Evolutionary conservation across 2,797 vertebrate genomes (phyloP), one percentile per base, ranked within the genome.

Genomic region (Petrocephalus schoutedeni): DNA sequence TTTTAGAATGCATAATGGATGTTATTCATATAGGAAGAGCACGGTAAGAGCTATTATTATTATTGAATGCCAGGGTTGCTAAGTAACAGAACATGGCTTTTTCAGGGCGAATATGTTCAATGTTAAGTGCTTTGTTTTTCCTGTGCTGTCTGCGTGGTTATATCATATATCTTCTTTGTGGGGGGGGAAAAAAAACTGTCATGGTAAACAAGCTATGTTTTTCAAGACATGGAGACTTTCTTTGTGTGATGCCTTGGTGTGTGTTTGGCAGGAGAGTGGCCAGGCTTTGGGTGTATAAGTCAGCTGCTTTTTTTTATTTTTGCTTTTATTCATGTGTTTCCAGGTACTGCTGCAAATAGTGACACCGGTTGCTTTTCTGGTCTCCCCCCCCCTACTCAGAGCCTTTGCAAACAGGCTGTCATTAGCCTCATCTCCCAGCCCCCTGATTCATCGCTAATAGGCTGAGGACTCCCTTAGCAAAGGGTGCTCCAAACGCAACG

Each of bases 11-110:
- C 91, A 92, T 95, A 92, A 94, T 94, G 93, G 93, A 91, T 91
- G 91, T 92, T 89, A 92, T 92, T 90, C 87, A 88, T 91, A 91
- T 89, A 80, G 88, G 87, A 90, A 64, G 90, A 91, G 91, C 94
- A 91, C 91, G 90, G 91, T 90, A 85, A 89, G 89, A 85, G 89
- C 89, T 92, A 93, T 93, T 94, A 92, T 93, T 94, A 91, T 91
- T 92, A 94, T 94, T 91, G 94, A 95, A 94, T 93, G 91, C 90
- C 90, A 93, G 93, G 91, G 95, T 96, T 96, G 96, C 96, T 93
- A 94, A 93, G 96, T 91, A 95, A 96, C 96, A 91, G 94, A 91
- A 93, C 86, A 86, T 21, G 91, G 87, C 36, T 56, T 90, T 91
- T 93, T 92, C 58, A 86, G 87, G 89, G 90, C 91, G 91, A 74